A percentile compares a stretch with the other conserved stretches of the same genome.
Evolutionary conservation across 1,140 invertebrate genomes (phyloP).

Genomic region (Steinernema feltiae): DNA sequence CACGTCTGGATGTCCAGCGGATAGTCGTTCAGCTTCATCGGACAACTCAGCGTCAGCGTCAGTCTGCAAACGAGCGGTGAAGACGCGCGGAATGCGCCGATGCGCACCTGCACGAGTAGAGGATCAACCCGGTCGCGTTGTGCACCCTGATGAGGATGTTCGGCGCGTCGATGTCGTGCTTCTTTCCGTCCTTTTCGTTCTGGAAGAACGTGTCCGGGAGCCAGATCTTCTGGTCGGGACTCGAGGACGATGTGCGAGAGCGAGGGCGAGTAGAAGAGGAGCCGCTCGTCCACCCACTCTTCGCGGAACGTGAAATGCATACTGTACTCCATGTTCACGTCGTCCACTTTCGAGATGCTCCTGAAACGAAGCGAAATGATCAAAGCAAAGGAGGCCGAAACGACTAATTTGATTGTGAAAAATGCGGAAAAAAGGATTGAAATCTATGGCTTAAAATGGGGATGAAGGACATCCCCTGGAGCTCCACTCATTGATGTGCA

Average conservation of each 20-base stretch:
- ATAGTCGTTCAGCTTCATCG: slow-evolving; percentile 89
- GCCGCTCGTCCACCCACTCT: slow-evolving; percentile 83
- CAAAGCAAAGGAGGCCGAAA: background rate
- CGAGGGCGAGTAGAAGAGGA: slow-evolving; percentile 65
- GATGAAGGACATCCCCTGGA: no score
- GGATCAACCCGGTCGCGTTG: slow-evolving; percentile 71
- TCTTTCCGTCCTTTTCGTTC: slow-evolving; percentile 89
- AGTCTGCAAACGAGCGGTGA: slow-evolving; percentile 68
- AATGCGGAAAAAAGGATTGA: slow-evolving; percentile 26
- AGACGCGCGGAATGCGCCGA: no score
- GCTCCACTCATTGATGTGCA: no score
- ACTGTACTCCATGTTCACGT: slow-evolving; percentile 75
- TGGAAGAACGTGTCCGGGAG: slow-evolving; percentile 96
- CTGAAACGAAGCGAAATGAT: slow-evolving; percentile 64
- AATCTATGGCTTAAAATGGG: no score
- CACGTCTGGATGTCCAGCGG: slow-evolving; percentile 84
- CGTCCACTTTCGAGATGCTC: slow-evolving; percentile 92
- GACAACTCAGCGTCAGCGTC: slow-evolving; percentile 81
- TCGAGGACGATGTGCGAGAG: slow-evolving; percentile 59
- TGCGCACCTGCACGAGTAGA: slow-evolving; percentile 84
- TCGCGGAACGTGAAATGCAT: slow-evolving; percentile 82
- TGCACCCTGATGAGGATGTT: slow-evolving; percentile 88
- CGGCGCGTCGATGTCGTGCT: slow-evolving; percentile 72
- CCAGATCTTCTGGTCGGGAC: slow-evolving; percentile 75
- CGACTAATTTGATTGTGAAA: slow-evolving; percentile 71